These are phyloP conservation scores for Malurus melanocephalus DNA, from an alignment of 2,113 vertebrate genomes.

Conservation along the genomic window DNA sequence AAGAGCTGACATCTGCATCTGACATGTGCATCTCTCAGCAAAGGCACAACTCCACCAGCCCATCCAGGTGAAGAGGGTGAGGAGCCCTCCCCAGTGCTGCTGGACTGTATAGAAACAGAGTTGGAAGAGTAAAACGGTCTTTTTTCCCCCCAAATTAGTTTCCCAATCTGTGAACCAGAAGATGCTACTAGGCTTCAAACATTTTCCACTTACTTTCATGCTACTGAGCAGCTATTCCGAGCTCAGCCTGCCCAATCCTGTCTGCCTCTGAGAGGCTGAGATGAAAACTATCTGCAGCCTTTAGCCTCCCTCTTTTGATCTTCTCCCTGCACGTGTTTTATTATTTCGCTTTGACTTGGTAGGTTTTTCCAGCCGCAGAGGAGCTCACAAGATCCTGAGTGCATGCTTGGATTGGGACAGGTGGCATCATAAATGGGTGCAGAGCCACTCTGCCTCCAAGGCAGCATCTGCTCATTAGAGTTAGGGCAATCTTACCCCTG, in stretches of 20 bases:
- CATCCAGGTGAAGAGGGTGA: background rate
- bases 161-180: background rate
- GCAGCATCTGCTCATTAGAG: background rate
- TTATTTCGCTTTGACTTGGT: background rate
- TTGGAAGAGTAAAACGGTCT: background rate
- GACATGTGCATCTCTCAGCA: background rate
- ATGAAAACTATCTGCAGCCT: background rate
- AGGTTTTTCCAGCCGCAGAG: background rate
- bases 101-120: accelerated
- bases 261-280: background rate
- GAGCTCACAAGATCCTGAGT: background rate
- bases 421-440: background rate
- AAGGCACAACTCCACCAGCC: background rate
- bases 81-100: background rate
- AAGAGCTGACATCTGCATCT: background rate
- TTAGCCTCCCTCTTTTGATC: background rate
- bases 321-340: background rate
- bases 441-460: background rate
- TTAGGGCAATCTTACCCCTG: background rate
- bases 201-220: background rate
- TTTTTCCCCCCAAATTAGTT: accelerated
- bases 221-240: background rate
- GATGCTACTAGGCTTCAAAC: background rate
- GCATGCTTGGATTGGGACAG: background rate
- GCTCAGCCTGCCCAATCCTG: background rate